Evolutionary conservation across 2,113 vertebrate species (phyloP), one percentile per base, ranked within the genome.

Genomic region (Lanius collurio): DNA sequence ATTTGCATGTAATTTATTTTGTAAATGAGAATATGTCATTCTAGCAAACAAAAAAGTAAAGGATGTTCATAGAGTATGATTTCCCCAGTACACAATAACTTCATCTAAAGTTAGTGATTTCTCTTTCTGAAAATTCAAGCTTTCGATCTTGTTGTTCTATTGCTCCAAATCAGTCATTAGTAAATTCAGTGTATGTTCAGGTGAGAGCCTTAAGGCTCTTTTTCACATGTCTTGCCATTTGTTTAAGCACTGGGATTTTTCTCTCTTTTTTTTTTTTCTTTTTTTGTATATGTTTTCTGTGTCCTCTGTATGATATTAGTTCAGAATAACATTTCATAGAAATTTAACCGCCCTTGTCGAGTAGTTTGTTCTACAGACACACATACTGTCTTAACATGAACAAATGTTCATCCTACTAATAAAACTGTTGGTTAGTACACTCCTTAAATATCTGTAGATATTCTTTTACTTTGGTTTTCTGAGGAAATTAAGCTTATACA

Each of bases 281-380:
- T 50, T 47, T 47, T 64, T 8, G 2, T 11, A 18, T 26, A 7
- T 15, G 3, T 47, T 77, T 73, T 2, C 0, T 46, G 11, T 35
- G 21, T 80, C 10, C 17, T 39, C 20, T 70, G 39, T 3, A 33
- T 86, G 7, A 74, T 22, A 60, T 6, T 28, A 47, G 17, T 28
- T 92, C 41, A 79, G 37, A 87, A 67, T 46, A 64, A 60, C 10
- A 47, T 50, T 55, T 81, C 21, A 33, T 11, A n/a, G 30, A 84
- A 87, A 87, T 71, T 2, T 62, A 57, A 62, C 83, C 13, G 2
- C 3, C 11, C 2, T 62, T 93, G 22, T 50, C 37, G 68, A 22
- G 10, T 62, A 37, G 28, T 49, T 85, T 73, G 46, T 31, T 94
- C 69, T 76, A 22, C 24, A 75, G 42, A 69, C 10, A 55, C 9